A percentile compares a stretch with the other conserved stretches of the same genome.
phyloP scores from a whole-genome alignment of 37 sponge, comb jelly and placozoan genomes.

The Lycopodina hypogea region DNA sequence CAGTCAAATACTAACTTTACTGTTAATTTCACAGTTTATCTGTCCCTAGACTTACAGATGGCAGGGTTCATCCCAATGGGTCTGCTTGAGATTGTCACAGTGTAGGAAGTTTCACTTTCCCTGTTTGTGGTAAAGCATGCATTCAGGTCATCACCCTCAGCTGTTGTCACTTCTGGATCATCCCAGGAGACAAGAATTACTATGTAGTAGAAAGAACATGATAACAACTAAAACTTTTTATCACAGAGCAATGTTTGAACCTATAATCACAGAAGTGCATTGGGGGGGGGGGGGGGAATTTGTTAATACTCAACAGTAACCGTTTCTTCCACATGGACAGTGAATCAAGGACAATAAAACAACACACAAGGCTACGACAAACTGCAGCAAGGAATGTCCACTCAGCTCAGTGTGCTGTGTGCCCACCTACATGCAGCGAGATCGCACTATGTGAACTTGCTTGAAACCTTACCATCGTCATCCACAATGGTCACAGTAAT shows the following conservation, averaged over 20 bases:
- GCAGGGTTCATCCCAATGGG: background rate
- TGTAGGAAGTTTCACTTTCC: background rate
- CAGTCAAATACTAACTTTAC: too few relatives aligned
- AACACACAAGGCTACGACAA: too few relatives aligned
- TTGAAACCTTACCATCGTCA: conserved; percentile 21
- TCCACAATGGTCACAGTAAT: background rate
- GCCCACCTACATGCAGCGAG: too few relatives aligned
- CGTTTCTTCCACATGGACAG: too few relatives aligned
- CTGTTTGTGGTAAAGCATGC: background rate
- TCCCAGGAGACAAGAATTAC: background rate
- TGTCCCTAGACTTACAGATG: background rate
- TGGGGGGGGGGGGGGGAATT: too few relatives aligned
- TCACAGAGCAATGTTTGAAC: too few relatives aligned
- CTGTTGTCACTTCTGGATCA: background rate
- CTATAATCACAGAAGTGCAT: too few relatives aligned
- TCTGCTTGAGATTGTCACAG: background rate
- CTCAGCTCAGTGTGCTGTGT: too few relatives aligned
- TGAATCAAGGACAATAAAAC: too few relatives aligned
- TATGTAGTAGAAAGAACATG: background rate
- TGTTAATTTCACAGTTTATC: background rate
- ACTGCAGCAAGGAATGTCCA: too few relatives aligned
- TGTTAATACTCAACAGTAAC: too few relatives aligned
- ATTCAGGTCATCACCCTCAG: background rate
- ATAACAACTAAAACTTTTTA: too few relatives aligned
- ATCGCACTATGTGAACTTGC: background rate